Conservation (phyloP, 2,797 vertebrate genomes). For the Cheirogaleus major region DNA sequence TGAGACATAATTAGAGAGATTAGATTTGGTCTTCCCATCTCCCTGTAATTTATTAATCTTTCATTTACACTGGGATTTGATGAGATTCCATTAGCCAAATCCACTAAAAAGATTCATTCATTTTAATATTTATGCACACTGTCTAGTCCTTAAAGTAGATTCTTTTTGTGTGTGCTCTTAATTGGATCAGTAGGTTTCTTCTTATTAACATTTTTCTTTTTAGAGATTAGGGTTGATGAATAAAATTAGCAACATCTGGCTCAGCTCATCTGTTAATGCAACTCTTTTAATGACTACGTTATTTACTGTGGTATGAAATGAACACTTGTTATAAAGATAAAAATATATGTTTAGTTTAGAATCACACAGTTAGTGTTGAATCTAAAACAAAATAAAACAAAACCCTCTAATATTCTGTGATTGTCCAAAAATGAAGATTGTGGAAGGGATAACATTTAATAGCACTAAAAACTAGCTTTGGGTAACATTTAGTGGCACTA, state of each 20-base stretch:
- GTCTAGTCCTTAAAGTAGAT: constrained; percentile 62
- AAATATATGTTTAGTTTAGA: neutral
- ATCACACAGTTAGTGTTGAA: neutral
- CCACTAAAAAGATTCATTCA: constrained; percentile 57
- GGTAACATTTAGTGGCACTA: neutral
- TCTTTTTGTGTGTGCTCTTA: constrained; percentile 59
- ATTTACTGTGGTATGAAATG: neutral
- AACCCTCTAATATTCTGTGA: neutral
- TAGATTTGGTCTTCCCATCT: constrained; percentile 71
- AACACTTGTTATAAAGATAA: neutral
- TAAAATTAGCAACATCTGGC: constrained; percentile 64
- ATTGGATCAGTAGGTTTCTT: constrained; percentile 69
- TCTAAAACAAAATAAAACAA: neutral
- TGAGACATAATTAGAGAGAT: constrained; percentile 79
- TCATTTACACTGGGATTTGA: constrained; percentile 79
- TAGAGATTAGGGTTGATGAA: constrained; percentile 61
- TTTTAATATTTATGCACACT: constrained; percentile 79
- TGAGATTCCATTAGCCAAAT: constrained; percentile 80
- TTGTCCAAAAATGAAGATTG: neutral
- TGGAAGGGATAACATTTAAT: neutral
- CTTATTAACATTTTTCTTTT: constrained; percentile 72
- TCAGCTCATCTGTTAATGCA: constrained; percentile 34
- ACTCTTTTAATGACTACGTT: constrained; percentile 15
- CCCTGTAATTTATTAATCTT: constrained; percentile 81
- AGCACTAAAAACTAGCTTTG: neutral